A percentile compares a stretch with the other conserved stretches of the same genome.
Evolutionary conservation across 2,113 vertebrate species (phyloP).

Genomic region (Trachemys scripta): DNA sequence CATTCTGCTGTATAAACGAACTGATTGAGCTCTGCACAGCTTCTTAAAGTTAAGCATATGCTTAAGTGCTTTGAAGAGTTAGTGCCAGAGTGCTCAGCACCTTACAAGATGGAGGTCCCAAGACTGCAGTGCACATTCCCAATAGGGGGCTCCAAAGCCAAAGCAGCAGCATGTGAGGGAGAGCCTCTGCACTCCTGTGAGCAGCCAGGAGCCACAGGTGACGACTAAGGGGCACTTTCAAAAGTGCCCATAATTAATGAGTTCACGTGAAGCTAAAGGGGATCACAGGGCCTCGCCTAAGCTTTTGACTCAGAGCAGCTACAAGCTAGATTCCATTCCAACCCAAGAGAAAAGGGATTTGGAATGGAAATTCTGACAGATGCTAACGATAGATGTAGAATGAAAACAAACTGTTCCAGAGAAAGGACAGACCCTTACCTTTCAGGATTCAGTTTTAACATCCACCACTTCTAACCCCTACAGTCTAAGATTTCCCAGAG

Average conservation of each 20-base stretch:
- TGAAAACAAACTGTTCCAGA: background rate
- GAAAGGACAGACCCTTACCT: background rate
- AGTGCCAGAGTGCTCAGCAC: constrained; percentile 57
- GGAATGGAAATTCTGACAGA: constrained; percentile 37
- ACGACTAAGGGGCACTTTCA: constrained; percentile 45
- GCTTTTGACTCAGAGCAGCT: constrained; percentile 50
- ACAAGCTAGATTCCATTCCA: constrained; percentile 50
- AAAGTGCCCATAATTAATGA: constrained; percentile 25
- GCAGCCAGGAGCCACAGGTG: background rate
- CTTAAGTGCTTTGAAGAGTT: constrained; percentile 72
- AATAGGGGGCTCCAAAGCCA: background rate
- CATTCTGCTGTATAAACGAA: constrained; percentile 31
- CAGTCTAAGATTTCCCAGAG: background rate
- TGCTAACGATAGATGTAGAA: constrained; percentile 20
- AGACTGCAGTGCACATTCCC: constrained; percentile 49
- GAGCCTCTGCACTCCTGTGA: constrained; percentile 34
- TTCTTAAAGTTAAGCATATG: constrained; percentile 34
- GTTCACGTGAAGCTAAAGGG: background rate
- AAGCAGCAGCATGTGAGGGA: constrained; percentile 28
- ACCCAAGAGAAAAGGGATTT: constrained; percentile 50
- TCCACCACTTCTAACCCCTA: background rate
- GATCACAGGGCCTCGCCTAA: background rate
- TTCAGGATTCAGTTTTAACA: background rate
- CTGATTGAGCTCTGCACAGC: background rate
- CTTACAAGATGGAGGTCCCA: constrained; percentile 36